phyloP scores from a whole-genome alignment of 1,140 invertebrate species.

The Leptonema lineaticorne region DNA sequence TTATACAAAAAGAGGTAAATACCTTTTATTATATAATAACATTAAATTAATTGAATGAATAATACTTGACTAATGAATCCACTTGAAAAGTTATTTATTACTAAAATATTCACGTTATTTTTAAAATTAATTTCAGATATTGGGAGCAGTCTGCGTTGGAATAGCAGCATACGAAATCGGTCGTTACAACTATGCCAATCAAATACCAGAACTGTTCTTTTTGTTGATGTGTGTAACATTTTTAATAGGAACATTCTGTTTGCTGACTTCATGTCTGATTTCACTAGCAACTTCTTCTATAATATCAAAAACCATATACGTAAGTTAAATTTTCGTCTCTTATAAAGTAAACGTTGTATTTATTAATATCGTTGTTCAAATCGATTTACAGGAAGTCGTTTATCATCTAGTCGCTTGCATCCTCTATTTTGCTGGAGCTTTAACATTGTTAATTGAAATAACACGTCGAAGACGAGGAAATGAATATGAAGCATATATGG shows the following conservation, averaged over 20 bases:
- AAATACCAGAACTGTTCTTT: conserved; percentile 68
- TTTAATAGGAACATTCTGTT: conserved; percentile 72
- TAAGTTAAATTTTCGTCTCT: conserved; percentile 59
- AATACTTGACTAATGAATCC: too few relatives aligned
- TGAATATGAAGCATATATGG: conserved; percentile 64
- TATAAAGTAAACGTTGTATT: conserved; percentile 8
- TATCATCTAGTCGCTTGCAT: conserved; percentile 73
- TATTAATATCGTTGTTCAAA: neutral
- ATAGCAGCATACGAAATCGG: conserved; percentile 65
- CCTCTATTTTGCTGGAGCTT: conserved; percentile 66
- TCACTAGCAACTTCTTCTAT: conserved; percentile 77
- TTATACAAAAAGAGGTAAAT: too few relatives aligned
- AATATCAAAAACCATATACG: conserved; percentile 80
- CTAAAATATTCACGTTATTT: too few relatives aligned
- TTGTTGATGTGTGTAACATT: conserved; percentile 71
- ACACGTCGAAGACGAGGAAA: conserved; percentile 54
- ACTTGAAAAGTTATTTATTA: too few relatives aligned
- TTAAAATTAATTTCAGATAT: conserved; percentile 63
- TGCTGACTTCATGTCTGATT: conserved; percentile 70
- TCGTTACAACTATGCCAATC: conserved; percentile 44
- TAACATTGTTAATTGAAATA: conserved; percentile 64
- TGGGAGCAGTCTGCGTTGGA: conserved; percentile 71
- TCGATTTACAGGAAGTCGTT: conserved; percentile 69
- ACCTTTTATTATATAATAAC: too few relatives aligned
- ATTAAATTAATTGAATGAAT: too few relatives aligned